These are phyloP conservation scores for Danio kyathit DNA, from an alignment of 2,797 vertebrate genomes.

Conservation along the genomic window DNA sequence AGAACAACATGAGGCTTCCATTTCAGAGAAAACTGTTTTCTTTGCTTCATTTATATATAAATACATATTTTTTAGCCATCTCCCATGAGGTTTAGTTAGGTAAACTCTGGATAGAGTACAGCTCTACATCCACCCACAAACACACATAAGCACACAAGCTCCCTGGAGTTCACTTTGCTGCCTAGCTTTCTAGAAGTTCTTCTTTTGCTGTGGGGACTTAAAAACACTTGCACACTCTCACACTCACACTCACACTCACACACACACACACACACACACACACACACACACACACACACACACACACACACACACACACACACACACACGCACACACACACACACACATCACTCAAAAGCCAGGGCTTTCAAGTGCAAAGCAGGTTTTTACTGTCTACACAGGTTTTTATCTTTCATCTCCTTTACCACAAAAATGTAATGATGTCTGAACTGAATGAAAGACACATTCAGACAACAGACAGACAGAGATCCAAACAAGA, in stretches of 20 bases:
- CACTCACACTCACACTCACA: background rate
- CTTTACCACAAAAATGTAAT: constrained; percentile 8
- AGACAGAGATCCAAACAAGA: background rate
- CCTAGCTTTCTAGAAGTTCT: constrained; percentile 27
- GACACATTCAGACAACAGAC: constrained; percentile 16
- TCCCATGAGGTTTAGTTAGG: background rate
- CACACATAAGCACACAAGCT: constrained; percentile 22
- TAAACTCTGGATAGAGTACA: constrained; percentile 22
- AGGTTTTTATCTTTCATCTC: constrained; percentile 39
- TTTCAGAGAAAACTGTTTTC: background rate
- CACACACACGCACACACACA: constrained; percentile 22
- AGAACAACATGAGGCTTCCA: background rate
- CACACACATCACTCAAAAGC: background rate
- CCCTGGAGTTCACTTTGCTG: constrained; percentile 39
- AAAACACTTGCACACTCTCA: constrained; percentile 9
- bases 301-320: background rate
- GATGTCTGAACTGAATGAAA: constrained; percentile 28
- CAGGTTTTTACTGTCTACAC: constrained; percentile 24
- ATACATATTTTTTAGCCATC: background rate
- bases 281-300: constrained; percentile 13
- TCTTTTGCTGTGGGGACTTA: constrained; percentile 40
- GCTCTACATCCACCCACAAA: constrained; percentile 13
- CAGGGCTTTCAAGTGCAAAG: constrained; percentile 43
- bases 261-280: background rate
- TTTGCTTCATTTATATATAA: background rate